phyloP scores from a whole-genome alignment of 1,140 invertebrate genomes.

The Ceratina japonica region DNA sequence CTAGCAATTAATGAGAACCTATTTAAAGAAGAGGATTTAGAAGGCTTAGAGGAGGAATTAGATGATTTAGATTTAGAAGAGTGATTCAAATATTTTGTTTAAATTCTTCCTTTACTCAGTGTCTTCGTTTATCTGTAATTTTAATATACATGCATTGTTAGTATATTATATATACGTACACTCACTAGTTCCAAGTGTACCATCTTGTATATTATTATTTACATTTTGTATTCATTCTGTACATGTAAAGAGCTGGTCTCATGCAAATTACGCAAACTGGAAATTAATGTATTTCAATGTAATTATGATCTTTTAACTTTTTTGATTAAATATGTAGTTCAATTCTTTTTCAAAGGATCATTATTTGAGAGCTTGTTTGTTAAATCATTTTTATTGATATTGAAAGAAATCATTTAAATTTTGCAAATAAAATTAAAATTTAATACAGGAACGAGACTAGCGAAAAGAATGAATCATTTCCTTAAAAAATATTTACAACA shows the following conservation, averaged over 20 bases:
- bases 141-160: constrained; percentile 23
- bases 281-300: constrained; percentile 37
- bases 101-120: constrained; percentile 52
- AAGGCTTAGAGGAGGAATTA: constrained; percentile 91
- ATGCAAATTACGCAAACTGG: constrained; percentile 5
- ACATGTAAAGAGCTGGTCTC: constrained; percentile 48
- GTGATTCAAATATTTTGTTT: constrained; percentile 74
- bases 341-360: constrained; percentile 14
- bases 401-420: neutral
- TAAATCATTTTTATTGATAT: neutral
- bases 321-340: constrained; percentile 26
- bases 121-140: constrained; percentile 43
- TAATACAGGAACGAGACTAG: constrained; percentile 22
- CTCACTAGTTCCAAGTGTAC: constrained; percentile 42
- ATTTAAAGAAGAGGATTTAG: constrained; percentile 93
- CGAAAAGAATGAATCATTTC: constrained; percentile 3
- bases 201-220: constrained; percentile 49
- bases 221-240: constrained; percentile 6
- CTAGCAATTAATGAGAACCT: constrained; percentile 96
- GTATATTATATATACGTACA: constrained; percentile 22
- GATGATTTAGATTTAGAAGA: constrained; percentile 86
- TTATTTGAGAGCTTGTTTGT: neutral
- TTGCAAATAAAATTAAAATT: constrained; percentile 15
- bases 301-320: constrained; percentile 29
- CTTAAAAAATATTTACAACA: constrained; percentile 7